Percentiles rank a stretch among this genome's conserved stretches.
Evolutionary conservation across 1,140 invertebrate genomes (phyloP).

Genomic region (Drosophila malerkotliana): DNA sequence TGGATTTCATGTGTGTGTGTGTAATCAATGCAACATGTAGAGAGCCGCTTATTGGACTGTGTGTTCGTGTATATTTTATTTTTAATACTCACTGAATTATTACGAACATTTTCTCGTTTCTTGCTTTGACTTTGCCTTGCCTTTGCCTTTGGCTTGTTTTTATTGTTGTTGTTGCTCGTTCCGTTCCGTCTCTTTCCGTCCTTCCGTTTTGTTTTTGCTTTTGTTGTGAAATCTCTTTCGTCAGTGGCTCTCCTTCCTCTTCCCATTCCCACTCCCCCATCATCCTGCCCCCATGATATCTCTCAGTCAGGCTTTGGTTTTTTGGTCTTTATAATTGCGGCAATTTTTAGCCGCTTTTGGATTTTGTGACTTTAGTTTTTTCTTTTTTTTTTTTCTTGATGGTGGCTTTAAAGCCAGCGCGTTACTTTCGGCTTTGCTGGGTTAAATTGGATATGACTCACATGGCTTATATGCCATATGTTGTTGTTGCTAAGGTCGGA

Average conservation of each 20-base stretch:
- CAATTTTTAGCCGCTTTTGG: slow-evolving; percentile 59
- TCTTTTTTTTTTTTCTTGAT: background rate
- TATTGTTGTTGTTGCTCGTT: slow-evolving; percentile 13
- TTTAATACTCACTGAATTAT: slow-evolving; percentile 78
- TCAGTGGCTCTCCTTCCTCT: slow-evolving; percentile 40
- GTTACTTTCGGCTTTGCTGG: slow-evolving; percentile 30
- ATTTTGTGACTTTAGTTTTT: slow-evolving; percentile 48
- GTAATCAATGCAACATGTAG: slow-evolving; percentile 84
- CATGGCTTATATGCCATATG: slow-evolving; percentile 36
- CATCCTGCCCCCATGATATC: slow-evolving; percentile 21
- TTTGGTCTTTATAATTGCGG: slow-evolving; percentile 67
- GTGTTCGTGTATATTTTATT: slow-evolving; percentile 60
- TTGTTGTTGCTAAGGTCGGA: slow-evolving; percentile 31
- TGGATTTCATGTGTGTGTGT: slow-evolving; percentile 42
- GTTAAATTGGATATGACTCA: slow-evolving; percentile 35
- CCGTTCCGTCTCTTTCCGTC: slow-evolving; percentile 65
- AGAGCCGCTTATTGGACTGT: slow-evolving; percentile 39
- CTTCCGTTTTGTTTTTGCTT: slow-evolving; percentile 50
- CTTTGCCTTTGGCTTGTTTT: slow-evolving; percentile 14
- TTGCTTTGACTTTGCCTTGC: slow-evolving; percentile 8
- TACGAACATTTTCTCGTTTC: slow-evolving; percentile 60
- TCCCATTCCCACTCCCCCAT: slow-evolving; percentile 25
- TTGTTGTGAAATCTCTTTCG: slow-evolving; percentile 70
- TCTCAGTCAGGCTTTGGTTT: slow-evolving; percentile 33
- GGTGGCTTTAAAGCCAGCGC: slow-evolving; percentile 21